These are phyloP conservation scores for Cheilinus undulatus DNA, from an alignment of 2,113 vertebrate species.

Conservation along the genomic window DNA sequence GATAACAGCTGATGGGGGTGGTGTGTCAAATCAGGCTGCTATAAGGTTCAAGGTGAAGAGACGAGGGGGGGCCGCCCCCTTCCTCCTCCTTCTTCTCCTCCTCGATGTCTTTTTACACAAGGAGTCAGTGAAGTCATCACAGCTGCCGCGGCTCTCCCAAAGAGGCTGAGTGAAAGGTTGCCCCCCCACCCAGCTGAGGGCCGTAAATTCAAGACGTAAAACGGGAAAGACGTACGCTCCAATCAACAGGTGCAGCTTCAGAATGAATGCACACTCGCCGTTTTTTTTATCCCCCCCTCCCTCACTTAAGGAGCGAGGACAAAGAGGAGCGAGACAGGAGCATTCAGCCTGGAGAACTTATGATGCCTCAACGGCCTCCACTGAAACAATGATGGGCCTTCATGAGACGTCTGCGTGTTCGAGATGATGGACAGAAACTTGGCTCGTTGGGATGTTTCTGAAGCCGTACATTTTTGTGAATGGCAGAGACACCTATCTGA, in stretches of 20 bases:
- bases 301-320: constrained; percentile 31
- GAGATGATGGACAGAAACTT: constrained; percentile 26
- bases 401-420: constrained; percentile 36
- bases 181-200: constrained; percentile 76
- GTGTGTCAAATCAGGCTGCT: constrained; percentile 57
- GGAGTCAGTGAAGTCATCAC: constrained; percentile 71
- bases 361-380: constrained; percentile 31
- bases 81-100: constrained; percentile 2
- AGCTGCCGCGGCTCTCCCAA: constrained; percentile 70
- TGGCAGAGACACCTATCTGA: not conserved
- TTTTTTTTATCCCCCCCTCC: not conserved
- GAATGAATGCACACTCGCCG: constrained; percentile 64
- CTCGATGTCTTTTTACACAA: constrained; percentile 36
- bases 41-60: constrained; percentile 67
- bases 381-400: constrained; percentile 42
- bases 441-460: constrained; percentile 3
- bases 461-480: not conserved
- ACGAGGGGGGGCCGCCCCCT: no score
- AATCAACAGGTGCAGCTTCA: constrained; percentile 79
- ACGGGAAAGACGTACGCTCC: constrained; percentile 66
- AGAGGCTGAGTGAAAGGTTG: constrained; percentile 67
- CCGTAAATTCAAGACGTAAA: constrained; percentile 80
- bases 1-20: constrained; percentile 66
- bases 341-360: constrained; percentile 50
- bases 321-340: constrained; percentile 47